phyloP scores from a whole-genome alignment of 2,888 invertebrate species.

The Aphodius sticticus region DNA sequence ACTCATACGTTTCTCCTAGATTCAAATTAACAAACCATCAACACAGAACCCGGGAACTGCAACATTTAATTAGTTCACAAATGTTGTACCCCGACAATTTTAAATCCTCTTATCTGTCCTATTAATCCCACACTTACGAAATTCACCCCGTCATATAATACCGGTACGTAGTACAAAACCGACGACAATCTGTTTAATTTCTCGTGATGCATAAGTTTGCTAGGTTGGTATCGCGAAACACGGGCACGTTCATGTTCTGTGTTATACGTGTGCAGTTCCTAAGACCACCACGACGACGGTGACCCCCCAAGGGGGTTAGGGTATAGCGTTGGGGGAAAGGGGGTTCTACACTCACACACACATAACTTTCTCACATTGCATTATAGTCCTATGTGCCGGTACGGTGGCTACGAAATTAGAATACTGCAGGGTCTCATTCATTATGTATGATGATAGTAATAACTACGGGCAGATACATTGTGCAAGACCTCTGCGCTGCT shows the following conservation, averaged over 20 bases:
- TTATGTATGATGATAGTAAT: slow-evolving; percentile 25
- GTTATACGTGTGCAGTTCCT: not conserved
- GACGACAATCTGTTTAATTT: not conserved
- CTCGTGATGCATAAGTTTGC: slow-evolving; percentile 4
- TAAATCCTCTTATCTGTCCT: no score
- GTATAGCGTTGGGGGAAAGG: not conserved
- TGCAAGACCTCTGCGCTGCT: not conserved
- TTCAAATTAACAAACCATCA: no score
- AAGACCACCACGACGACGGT: not conserved
- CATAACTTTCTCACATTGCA: slow-evolving; percentile 25
- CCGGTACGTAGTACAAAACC: not conserved
- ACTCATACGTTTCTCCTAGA: no score
- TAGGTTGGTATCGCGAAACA: not conserved
- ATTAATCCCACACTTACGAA: not conserved
- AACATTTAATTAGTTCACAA: no score
- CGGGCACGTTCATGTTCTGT: slow-evolving; percentile 4
- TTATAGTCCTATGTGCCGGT: slow-evolving; percentile 14
- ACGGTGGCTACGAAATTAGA: slow-evolving; percentile 21
- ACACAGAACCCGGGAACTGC: no score
- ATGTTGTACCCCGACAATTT: no score
- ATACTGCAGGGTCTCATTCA: slow-evolving; percentile 24
- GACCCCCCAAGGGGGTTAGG: not conserved
- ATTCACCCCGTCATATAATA: not conserved
- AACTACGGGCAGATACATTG: slow-evolving; percentile 21
- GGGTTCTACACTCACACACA: not conserved